phyloP scores from a whole-genome alignment of 23 tunicate genomes.

The Phallusia fumigata region DNA sequence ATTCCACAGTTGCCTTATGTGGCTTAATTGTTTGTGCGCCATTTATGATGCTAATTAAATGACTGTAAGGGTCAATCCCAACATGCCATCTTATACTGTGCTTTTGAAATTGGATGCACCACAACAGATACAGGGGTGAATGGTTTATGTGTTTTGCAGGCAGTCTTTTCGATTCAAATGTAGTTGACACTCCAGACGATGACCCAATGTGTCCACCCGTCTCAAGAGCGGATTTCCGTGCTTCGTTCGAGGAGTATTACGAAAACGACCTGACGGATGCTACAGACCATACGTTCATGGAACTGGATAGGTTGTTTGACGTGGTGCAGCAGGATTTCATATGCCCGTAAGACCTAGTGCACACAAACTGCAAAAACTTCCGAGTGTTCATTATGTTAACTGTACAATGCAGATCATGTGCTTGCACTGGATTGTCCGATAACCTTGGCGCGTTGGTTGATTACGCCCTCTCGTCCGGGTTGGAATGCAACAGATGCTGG shows the following conservation, averaged over 20 bases:
- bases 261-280: neutral
- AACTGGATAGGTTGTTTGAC: conserved; percentile 13
- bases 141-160: conserved; percentile 17
- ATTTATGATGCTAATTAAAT: too few species aligned
- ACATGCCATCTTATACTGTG: too few species aligned
- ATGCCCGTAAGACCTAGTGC: conserved; percentile 33
- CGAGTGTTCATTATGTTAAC: neutral
- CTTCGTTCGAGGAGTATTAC: neutral
- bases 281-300: conserved; percentile 6
- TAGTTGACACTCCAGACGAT: conserved; percentile 10
- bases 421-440: conserved; percentile 22
- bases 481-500: conserved; percentile 37
- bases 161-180: conserved; percentile 16
- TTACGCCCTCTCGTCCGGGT: conserved; percentile 6
- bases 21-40: too few species aligned
- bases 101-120: too few species aligned
- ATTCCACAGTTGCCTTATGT: too few species aligned
- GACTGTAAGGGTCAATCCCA: too few species aligned
- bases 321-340: conserved; percentile 38
- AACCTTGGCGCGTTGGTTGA: conserved; percentile 23
- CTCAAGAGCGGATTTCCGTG: neutral
- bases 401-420: conserved; percentile 21
- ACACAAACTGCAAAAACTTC: too few species aligned
- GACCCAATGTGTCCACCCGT: conserved; percentile 25
- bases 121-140: too few species aligned